Conservation (phyloP, 2,888 invertebrate species). For the Ptychoptera albimana region DNA sequence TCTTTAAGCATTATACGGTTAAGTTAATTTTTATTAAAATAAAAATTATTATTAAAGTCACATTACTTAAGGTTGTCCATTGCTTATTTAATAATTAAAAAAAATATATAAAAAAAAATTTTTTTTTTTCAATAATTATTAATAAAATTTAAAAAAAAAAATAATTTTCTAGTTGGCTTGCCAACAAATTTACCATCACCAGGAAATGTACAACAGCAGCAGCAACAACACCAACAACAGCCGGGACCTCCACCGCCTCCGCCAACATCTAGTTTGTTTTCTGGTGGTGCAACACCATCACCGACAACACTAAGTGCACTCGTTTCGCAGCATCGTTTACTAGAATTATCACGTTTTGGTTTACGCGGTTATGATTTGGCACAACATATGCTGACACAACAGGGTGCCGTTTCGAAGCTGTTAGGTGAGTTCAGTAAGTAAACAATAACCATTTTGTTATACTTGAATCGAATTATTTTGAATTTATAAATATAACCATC, state of each 20-base stretch:
- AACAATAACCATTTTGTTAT: background rate
- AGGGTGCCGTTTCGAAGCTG: slow-evolving; percentile 81
- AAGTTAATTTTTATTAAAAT: no score
- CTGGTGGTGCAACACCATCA: slow-evolving; percentile 27
- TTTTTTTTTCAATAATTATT: background rate
- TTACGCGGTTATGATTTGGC: slow-evolving; percentile 80
- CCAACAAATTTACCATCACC: slow-evolving; percentile 30
- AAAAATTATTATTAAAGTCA: no score
- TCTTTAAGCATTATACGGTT: no score
- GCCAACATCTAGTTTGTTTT: slow-evolving; percentile 25
- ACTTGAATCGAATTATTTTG: background rate
- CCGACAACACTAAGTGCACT: slow-evolving; percentile 51
- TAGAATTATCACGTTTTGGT: slow-evolving; percentile 67
- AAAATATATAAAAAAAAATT: no score
- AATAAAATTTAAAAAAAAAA: background rate
- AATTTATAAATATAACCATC: background rate
- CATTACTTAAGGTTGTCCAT: no score
- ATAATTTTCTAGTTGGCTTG: slow-evolving; percentile 16
- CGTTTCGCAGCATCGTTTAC: slow-evolving; percentile 60
- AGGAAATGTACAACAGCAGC: slow-evolving; percentile 22
- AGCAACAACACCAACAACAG: slow-evolving; percentile 19
- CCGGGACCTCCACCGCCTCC: slow-evolving; percentile 15
- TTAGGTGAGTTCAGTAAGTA: slow-evolving; percentile 48
- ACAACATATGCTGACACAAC: slow-evolving; percentile 78
- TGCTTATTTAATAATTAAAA: no score